phyloP scores from a whole-genome alignment of 2,113 vertebrate species.

The Indicator indicator region DNA sequence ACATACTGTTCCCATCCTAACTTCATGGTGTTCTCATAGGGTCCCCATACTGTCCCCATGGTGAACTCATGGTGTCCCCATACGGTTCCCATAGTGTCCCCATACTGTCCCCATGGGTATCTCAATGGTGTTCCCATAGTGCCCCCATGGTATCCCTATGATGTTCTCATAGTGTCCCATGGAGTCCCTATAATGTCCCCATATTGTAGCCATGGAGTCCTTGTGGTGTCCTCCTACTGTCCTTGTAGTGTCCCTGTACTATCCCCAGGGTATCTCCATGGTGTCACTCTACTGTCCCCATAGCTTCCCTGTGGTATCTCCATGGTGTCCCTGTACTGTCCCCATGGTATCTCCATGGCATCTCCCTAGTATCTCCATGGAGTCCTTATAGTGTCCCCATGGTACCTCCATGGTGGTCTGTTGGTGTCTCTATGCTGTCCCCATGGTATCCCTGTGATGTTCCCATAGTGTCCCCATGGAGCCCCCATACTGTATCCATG shows the following conservation, averaged over 20 bases:
- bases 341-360: neutral
- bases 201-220: too few species aligned
- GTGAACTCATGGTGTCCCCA: rapidly evolving
- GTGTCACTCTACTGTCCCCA: too few species aligned
- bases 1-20: rapidly evolving
- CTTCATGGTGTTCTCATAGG: rapidly evolving
- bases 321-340: too few species aligned
- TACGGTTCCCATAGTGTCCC: neutral
- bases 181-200: rapidly evolving
- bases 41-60: neutral
- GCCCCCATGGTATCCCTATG: neutral
- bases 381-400: neutral
- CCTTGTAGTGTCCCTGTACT: neutral
- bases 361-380: neutral
- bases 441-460: neutral
- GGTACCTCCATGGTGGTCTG: neutral
- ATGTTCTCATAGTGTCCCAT: neutral
- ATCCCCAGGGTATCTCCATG: neutral
- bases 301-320: neutral
- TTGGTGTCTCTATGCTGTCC: too few species aligned
- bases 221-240: too few species aligned
- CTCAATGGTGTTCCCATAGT: neutral
- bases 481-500: neutral
- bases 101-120: neutral
- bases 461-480: neutral